These are phyloP conservation scores for Ophraella communa DNA, from an alignment of 2,888 invertebrate species.

Conservation along the genomic window DNA sequence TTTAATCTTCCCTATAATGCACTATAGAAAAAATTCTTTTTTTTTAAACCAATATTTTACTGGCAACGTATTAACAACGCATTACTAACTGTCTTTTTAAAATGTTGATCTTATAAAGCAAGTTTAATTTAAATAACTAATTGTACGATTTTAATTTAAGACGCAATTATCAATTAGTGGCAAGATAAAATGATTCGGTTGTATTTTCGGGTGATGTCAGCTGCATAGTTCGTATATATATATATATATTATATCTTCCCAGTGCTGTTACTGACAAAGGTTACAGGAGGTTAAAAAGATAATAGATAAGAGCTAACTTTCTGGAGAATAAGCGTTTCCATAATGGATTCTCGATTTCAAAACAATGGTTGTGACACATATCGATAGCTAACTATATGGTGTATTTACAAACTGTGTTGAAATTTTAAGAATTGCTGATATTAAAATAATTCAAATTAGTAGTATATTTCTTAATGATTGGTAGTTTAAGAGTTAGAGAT, in stretches of 20 bases:
- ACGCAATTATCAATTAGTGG: not conserved
- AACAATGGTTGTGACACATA: constrained; percentile 3
- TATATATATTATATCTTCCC: constrained; percentile 1
- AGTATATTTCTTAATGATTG: too few relatives aligned
- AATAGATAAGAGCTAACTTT: constrained; percentile 12
- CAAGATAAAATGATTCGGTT: not conserved
- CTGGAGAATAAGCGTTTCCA: constrained; percentile 5
- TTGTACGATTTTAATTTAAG: not conserved
- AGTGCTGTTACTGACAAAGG: constrained; percentile 15
- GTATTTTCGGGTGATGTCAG: constrained; percentile 18
- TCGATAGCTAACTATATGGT: too few relatives aligned
- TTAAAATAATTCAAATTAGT: too few relatives aligned
- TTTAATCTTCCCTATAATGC: too few relatives aligned
- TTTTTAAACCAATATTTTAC: too few relatives aligned
- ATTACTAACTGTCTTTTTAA: too few relatives aligned
- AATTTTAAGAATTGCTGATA: too few relatives aligned
- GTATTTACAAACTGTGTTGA: too few relatives aligned
- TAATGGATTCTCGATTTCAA: constrained; percentile 8
- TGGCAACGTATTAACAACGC: too few relatives aligned
- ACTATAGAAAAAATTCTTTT: too few relatives aligned
- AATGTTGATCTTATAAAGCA: too few relatives aligned
- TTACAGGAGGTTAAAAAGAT: constrained; percentile 15
- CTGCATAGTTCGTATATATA: constrained; percentile 3
- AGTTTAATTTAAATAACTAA: not conserved
- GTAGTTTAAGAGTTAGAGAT: too few relatives aligned